These are phyloP conservation scores for Platichthys flesus DNA, from an alignment of 2,113 vertebrate species.

Conservation along the genomic window DNA sequence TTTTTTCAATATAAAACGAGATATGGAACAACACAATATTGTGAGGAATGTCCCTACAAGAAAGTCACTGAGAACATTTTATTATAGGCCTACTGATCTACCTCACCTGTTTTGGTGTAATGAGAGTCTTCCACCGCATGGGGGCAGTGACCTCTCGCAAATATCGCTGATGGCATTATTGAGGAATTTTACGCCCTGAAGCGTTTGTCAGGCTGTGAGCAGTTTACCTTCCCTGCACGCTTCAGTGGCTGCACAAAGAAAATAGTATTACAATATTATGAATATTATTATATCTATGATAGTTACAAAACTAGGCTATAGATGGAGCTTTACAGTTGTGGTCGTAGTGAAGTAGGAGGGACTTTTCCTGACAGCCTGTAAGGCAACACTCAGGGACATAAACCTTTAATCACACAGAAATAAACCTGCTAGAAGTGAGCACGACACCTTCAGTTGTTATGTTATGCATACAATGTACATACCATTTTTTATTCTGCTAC, in stretches of 20 bases:
- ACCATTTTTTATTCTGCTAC: too few relatives aligned
- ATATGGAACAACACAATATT: not conserved
- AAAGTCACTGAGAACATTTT: not conserved
- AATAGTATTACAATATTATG: not conserved
- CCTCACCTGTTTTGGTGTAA: slow-evolving; percentile 3
- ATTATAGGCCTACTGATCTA: not conserved
- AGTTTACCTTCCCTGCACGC: not conserved
- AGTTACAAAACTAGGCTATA: fast-evolving
- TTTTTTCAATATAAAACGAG: not conserved
- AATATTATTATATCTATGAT: too few relatives aligned
- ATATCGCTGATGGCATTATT: fast-evolving
- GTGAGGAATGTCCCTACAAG: not conserved
- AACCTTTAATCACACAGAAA: fast-evolving
- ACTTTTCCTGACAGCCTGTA: not conserved
- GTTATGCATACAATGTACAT: too few relatives aligned
- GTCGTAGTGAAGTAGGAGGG: not conserved
- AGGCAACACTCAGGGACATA: fast-evolving
- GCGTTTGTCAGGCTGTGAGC: not conserved
- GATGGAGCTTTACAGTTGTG: not conserved
- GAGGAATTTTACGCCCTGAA: fast-evolving
- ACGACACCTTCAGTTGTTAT: too few relatives aligned
- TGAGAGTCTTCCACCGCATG: slow-evolving; percentile 8
- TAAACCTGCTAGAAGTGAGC: slow-evolving; percentile 18
- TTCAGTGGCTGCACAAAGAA: not conserved
- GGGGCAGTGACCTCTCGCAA: slow-evolving; percentile 17